A percentile compares a stretch with the other conserved stretches of the same genome.
These are phyloP conservation scores for Galaxea fascicularis DNA, from an alignment of 92 coral and sea anemone species.

Conservation along the genomic window DNA sequence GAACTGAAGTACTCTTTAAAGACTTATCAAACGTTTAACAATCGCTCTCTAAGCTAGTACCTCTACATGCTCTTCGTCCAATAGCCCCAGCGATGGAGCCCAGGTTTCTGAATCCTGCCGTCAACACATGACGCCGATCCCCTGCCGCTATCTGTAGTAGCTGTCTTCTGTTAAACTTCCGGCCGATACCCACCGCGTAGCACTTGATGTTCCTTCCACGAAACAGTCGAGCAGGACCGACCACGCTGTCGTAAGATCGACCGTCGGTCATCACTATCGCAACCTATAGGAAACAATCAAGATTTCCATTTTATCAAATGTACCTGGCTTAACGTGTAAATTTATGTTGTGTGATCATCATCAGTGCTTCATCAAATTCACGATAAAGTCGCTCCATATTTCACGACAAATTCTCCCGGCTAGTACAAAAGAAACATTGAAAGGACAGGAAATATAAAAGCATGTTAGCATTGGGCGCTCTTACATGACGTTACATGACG, in stretches of 20 bases:
- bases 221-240: constrained; percentile 52
- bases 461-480: too few species aligned
- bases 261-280: constrained; percentile 78
- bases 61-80: constrained; percentile 65
- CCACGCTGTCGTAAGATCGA: constrained; percentile 57
- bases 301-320: constrained; percentile 3
- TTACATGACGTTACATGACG: too few species aligned
- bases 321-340: too few species aligned
- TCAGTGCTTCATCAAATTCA: too few species aligned
- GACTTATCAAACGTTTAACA: neutral
- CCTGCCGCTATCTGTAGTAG: constrained; percentile 69
- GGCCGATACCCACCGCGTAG: constrained; percentile 79
- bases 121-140: constrained; percentile 63
- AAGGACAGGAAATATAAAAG: too few species aligned
- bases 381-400: too few species aligned
- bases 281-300: constrained; percentile 39
- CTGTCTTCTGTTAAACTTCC: constrained; percentile 37
- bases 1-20: too few species aligned
- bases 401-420: too few species aligned
- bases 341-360: too few species aligned
- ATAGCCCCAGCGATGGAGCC: constrained; percentile 58
- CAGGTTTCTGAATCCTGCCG: constrained; percentile 63
- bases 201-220: constrained; percentile 61
- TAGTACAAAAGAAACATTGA: too few species aligned
- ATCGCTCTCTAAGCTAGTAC: neutral